phyloP scores from a whole-genome alignment of 23 tunicate species.

The Diplosoma virens region DNA sequence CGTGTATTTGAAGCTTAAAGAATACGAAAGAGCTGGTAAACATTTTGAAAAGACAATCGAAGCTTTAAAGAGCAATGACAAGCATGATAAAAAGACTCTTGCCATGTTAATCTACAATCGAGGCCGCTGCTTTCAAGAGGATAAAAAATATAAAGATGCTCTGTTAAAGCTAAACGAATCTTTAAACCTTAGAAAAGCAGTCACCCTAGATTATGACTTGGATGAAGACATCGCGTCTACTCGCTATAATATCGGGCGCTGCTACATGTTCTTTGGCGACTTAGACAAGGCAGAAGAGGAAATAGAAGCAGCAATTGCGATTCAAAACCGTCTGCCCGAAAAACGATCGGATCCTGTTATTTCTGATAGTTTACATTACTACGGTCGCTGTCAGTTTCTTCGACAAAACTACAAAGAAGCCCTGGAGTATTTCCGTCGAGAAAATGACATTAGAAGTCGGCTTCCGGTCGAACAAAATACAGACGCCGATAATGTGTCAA shows the following conservation, averaged over 20 bases:
- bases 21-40: neutral
- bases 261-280: neutral
- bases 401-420: neutral
- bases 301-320: neutral
- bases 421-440: neutral
- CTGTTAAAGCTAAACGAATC: neutral
- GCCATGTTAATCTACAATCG: neutral
- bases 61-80: neutral
- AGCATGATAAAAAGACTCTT: neutral
- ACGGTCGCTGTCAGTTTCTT: neutral
- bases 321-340: neutral
- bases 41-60: neutral
- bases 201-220: neutral
- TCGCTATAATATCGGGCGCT: constrained; percentile 5
- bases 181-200: neutral
- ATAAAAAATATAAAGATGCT: neutral
- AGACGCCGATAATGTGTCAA: neutral
- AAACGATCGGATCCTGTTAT: neutral
- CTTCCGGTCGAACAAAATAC: neutral
- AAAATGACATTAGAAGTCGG: neutral
- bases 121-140: constrained; percentile 4
- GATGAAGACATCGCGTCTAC: neutral
- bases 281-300: neutral
- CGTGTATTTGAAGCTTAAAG: neutral
- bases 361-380: neutral